Evolutionary conservation across 2,888 invertebrate genomes (phyloP), one percentile per base, ranked within the genome.

Genomic region (Drosophila lutescens): DNA sequence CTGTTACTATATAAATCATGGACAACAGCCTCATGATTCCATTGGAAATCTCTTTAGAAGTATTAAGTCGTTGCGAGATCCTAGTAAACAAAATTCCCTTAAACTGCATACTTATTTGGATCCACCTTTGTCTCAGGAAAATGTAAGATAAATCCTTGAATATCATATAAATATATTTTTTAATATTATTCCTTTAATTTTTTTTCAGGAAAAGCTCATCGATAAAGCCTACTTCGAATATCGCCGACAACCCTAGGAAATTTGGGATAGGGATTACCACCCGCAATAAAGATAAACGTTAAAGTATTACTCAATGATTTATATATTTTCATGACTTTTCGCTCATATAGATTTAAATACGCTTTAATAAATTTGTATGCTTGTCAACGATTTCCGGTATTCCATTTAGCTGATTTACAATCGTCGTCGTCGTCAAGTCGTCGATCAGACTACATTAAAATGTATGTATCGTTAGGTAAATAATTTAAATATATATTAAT

Each of bases 301-400:
- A 30, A 72, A 78, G 74, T 80, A 66, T 86, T 83, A 76, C 74
- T 76, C 88, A 88, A 83, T 88, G 88, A 80, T 86, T 88, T 82
- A 79, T 86, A 73, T 83, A 86, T 88, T 83, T 88, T 61, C 86
- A 83, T 86, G 88, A 80, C 83, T 80, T 80, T 86, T 84, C 81
- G 83, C 86, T 88, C 86, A 88, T 66, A 55, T 67, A 80, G 80
- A 88, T 80, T 70, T 50, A 44, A 69, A 86, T 66, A 66, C 68
- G 55, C 68, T 67, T 80, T 74, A 77, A 78, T 74, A 81, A 86
- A 83, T 71, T 82, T 77, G 65, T 67, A 54, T 73, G 80, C 67
- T 74, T 71, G 53, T 59, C 62, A 85, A 79, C 76, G 80, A 78
- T 81, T 77, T 79, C 56, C 43, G 40, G 49, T 69, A 62, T 72